Evolutionary conservation across 2,113 vertebrate species (phyloP).

Genomic region (Oreocharis arfaki): DNA sequence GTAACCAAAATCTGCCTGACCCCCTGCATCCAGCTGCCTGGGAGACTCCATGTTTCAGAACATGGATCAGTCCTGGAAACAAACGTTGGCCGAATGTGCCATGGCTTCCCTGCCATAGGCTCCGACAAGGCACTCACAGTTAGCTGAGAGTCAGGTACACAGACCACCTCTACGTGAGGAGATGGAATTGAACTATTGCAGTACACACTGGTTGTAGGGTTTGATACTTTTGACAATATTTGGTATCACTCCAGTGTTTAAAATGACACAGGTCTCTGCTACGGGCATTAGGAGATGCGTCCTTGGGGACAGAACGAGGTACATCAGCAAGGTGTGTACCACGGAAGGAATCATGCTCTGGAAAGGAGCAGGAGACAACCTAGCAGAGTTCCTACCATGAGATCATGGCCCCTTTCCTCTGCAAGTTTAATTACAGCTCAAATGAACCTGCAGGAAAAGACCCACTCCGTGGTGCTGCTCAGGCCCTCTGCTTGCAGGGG

Average conservation of each 20-base stretch:
- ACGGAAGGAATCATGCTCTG: neutral
- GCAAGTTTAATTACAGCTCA: neutral
- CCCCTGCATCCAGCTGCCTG: neutral
- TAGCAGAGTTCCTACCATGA: neutral
- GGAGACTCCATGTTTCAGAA: neutral
- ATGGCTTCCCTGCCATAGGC: neutral
- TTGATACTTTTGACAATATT: neutral
- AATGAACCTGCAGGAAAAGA: neutral
- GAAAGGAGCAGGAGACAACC: neutral
- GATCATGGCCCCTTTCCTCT: neutral
- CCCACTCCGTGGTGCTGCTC: neutral
- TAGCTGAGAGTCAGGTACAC: neutral
- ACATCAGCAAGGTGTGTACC: neutral
- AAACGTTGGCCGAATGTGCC: neutral
- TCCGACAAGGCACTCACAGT: neutral
- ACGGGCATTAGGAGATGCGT: neutral
- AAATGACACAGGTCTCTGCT: neutral
- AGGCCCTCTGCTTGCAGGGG: neutral
- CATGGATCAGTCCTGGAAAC: neutral
- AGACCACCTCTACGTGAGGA: rapidly evolving
- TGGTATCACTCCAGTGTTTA: neutral
- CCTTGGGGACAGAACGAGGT: neutral
- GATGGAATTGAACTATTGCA: neutral
- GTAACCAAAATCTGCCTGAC: constrained; percentile 36
- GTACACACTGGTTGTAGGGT: neutral